phyloP scores from a whole-genome alignment of 2,797 vertebrate species.

The Molossus molossus region DNA sequence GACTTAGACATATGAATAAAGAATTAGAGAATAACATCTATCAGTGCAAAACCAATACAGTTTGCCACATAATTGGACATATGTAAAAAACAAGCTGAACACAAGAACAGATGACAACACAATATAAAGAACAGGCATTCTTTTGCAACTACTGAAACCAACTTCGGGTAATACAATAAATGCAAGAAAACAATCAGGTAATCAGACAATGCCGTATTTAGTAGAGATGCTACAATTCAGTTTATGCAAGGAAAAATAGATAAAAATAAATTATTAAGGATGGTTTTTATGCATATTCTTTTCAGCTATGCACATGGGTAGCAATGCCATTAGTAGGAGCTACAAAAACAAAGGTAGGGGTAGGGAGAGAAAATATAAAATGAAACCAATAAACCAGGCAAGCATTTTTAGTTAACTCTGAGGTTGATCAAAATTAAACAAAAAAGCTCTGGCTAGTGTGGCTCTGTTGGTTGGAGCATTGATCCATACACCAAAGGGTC shows the following conservation, averaged over 20 bases:
- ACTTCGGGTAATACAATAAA: constrained; percentile 14
- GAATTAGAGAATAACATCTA: constrained; percentile 15
- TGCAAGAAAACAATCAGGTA: constrained; percentile 30
- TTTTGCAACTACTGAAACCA: constrained; percentile 15
- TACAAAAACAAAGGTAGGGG: neutral
- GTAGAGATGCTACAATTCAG: constrained; percentile 31
- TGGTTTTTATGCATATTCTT: neutral
- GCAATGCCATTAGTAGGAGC: neutral
- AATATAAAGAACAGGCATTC: neutral
- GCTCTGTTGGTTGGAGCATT: no score
- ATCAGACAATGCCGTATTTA: constrained; percentile 10
- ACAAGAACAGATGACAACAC: neutral
- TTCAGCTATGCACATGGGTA: neutral
- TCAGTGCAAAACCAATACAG: neutral
- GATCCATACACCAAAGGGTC: no score
- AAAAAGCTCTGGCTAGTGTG: neutral
- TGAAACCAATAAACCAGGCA: neutral
- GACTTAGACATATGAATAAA: constrained; percentile 34
- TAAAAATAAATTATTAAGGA: constrained; percentile 38
- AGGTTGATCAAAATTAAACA: constrained; percentile 62
- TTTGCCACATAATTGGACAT: constrained; percentile 44
- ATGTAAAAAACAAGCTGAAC: constrained; percentile 40
- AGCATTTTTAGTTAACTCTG: constrained; percentile 14
- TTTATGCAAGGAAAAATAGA: constrained; percentile 6
- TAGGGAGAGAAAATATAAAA: neutral